Conservation (phyloP, 2,797 vertebrate genomes). For the Sebastes diaconus region DNA sequence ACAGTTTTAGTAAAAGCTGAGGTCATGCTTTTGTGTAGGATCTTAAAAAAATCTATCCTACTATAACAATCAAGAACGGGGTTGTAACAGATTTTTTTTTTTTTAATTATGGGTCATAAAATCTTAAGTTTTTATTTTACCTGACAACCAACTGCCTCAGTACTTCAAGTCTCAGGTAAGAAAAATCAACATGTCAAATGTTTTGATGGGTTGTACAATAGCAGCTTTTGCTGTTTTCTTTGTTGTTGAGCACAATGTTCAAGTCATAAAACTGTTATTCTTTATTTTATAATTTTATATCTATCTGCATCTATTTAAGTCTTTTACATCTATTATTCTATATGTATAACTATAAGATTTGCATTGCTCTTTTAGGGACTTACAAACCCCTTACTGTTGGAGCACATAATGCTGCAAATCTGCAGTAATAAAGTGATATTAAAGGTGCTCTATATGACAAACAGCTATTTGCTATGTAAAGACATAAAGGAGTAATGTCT, state of each 20-base stretch:
- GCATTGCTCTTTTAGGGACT: neutral
- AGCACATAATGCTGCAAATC: neutral
- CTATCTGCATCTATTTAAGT: neutral
- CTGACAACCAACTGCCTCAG: neutral
- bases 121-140: neutral
- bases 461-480: neutral
- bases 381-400: neutral
- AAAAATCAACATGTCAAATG: neutral
- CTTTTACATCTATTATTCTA: neutral
- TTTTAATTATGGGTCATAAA: neutral
- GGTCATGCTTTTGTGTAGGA: conserved; percentile 39
- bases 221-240: neutral
- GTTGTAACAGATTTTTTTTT: neutral
- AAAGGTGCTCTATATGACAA: neutral
- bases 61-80: neutral
- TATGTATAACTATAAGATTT: neutral
- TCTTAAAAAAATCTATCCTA: neutral
- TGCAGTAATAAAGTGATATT: neutral
- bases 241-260: neutral
- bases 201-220: neutral
- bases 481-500: neutral
- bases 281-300: neutral
- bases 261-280: neutral
- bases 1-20: conserved; percentile 58
- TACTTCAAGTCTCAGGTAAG: neutral